Percentiles rank a stretch among this genome's conserved stretches.
phyloP scores from a whole-genome alignment of 2,113 vertebrate genomes.

The Pleuronectes platessa region DNA sequence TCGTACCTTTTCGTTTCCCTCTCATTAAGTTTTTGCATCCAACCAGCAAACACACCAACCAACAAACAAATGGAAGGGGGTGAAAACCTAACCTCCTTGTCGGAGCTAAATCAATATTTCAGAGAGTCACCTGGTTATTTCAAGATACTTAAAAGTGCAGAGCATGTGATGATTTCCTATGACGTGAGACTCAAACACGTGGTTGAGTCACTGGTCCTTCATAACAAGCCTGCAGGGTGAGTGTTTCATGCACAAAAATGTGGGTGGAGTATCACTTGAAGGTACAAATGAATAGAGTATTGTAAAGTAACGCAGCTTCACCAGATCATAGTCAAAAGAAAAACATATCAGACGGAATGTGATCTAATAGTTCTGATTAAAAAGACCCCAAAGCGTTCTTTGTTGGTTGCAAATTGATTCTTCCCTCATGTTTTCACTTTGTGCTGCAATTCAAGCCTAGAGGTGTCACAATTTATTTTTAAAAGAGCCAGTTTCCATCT shows the following conservation, averaged over 20 bases:
- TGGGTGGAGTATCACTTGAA: neutral
- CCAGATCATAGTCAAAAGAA: neutral
- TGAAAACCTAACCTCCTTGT: too few relatives aligned
- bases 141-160: too few relatives aligned
- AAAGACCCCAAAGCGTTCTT: neutral
- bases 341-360: neutral
- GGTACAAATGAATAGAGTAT: neutral
- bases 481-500: neutral
- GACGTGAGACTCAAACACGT: neutral
- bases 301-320: neutral
- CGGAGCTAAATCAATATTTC: too few relatives aligned
- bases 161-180: neutral
- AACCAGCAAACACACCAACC: too few relatives aligned
- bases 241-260: neutral
- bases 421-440: too few relatives aligned
- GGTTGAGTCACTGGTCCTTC: neutral
- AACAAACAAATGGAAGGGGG: neutral
- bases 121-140: too few relatives aligned
- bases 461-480: neutral
- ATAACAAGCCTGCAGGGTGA: neutral
- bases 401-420: conserved; percentile 8
- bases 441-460: neutral
- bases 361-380: neutral
- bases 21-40: too few relatives aligned
- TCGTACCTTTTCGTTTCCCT: neutral